phyloP scores from a whole-genome alignment of 2,888 invertebrate species.

The Chirona hameri region DNA sequence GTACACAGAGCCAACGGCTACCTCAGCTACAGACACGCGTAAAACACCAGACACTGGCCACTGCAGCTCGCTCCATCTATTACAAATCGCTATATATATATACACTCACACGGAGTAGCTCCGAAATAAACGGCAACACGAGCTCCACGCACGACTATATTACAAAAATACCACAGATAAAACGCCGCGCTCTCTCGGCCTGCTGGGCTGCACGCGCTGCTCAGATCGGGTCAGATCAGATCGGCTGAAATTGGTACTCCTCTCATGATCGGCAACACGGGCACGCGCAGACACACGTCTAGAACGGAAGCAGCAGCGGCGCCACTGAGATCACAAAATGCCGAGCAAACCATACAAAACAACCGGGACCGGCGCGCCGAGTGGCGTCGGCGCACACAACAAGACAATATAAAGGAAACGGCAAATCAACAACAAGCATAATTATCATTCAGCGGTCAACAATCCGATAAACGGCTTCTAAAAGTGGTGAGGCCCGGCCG shows the following conservation, averaged over 20 bases:
- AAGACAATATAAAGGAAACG: neutral
- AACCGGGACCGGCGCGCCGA: neutral
- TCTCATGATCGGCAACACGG: neutral
- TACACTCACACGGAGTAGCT: neutral
- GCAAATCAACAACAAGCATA: neutral
- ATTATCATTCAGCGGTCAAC: neutral
- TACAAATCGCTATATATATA: neutral
- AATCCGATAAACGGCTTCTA: constrained; percentile 5
- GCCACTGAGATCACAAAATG: neutral
- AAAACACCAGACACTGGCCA: neutral
- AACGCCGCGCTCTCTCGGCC: neutral
- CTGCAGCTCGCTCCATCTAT: constrained; percentile 9
- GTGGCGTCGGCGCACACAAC: no score
- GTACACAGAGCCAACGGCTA: no score
- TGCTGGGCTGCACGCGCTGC: neutral
- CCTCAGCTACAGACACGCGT: no score
- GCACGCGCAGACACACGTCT: neutral
- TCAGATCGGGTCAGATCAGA: no score
- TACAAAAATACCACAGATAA: constrained; percentile 28
- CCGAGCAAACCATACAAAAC: neutral
- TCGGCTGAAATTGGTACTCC: no score
- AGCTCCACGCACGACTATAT: neutral
- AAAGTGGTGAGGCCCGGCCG: neutral
- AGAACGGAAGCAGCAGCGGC: neutral
- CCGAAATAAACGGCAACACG: constrained; percentile 9